A percentile compares a stretch with the other conserved stretches of the same genome.
These are phyloP conservation scores for Lagorchestes hirsutus DNA, from an alignment of 2,797 vertebrate species.

Conservation along the genomic window DNA sequence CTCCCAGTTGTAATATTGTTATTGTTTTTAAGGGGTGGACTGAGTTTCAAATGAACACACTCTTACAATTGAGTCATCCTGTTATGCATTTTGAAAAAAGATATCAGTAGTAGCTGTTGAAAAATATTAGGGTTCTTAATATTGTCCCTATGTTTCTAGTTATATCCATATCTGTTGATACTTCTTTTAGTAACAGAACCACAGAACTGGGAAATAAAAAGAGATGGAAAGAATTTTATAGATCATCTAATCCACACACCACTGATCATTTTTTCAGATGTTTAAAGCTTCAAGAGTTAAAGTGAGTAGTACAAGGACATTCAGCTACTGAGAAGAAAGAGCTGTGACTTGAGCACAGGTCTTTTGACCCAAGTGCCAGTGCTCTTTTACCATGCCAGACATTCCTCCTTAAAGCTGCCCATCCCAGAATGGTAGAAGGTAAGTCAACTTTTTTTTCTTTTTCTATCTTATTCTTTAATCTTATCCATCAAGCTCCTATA, in stretches of 20 bases:
- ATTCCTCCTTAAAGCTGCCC: neutral
- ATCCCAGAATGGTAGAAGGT: neutral
- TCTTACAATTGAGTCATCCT: neutral
- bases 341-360: neutral
- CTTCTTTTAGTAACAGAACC: neutral
- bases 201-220: neutral
- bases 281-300: neutral
- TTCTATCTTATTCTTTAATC: constrained; percentile 1
- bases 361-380: neutral
- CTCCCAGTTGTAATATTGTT: neutral
- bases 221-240: neutral
- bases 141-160: constrained; percentile 29
- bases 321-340: neutral
- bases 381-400: neutral
- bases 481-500: neutral
- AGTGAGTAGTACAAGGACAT: neutral
- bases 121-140: neutral
- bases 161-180: constrained; percentile 7
- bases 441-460: neutral
- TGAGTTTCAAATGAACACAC: constrained; percentile 25
- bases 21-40: constrained; percentile 39
- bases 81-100: neutral
- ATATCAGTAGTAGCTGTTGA: constrained; percentile 16
- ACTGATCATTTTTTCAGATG: neutral
- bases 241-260: neutral